Evolutionary conservation across 2,797 vertebrate species (phyloP), one percentile per base, ranked within the genome.

Genomic region (Eulemur coronatus): DNA sequence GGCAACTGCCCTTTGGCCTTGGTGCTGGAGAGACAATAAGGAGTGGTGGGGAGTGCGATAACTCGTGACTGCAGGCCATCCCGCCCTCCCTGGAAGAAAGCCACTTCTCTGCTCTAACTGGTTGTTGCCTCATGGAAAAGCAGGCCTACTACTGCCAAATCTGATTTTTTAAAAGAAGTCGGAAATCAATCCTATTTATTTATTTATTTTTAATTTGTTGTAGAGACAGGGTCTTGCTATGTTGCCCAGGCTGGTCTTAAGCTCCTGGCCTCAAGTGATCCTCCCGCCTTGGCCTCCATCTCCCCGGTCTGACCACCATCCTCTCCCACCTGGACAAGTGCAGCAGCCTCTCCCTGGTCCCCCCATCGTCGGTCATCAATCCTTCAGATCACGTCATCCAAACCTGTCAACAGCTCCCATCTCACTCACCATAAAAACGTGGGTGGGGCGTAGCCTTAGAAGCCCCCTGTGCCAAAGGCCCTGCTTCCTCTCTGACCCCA

Each of bases 241-340:
- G 46, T 52, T 76, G 75, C 75, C n/a, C 50, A 35, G 75, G 48
- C 20, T 78, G 48, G 20, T 78, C 20, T 78, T 20, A 35, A 50
- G 50, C 33, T 24, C 33, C 24, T 22, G 33, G 46, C 33, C 48
- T 78, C 48, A 78, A 52, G 22, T 4, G 20, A 78, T 52, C 48
- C 33, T 78, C 75, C 75, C 4, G 3, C 33, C 48, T 78, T 10
- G 2, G 4, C 11, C 12, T 52, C 48, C 22, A 15, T 9, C 28
- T 7, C 20, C 26, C 14, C 0, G 18, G 15, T 6, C 46, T 2
- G 12, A 72, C 18, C 0, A 5, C 30, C 90, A 22, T 11, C 30
- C 20, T n/a, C 52, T 26, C 72, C 17, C 7, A 28, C 18, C 22
- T 0, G 30, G 70, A 46, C 9, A 2, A 85, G 0, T 11, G 18